phyloP scores from a whole-genome alignment of 2,888 invertebrate genomes.

The Macaria liturata region DNA sequence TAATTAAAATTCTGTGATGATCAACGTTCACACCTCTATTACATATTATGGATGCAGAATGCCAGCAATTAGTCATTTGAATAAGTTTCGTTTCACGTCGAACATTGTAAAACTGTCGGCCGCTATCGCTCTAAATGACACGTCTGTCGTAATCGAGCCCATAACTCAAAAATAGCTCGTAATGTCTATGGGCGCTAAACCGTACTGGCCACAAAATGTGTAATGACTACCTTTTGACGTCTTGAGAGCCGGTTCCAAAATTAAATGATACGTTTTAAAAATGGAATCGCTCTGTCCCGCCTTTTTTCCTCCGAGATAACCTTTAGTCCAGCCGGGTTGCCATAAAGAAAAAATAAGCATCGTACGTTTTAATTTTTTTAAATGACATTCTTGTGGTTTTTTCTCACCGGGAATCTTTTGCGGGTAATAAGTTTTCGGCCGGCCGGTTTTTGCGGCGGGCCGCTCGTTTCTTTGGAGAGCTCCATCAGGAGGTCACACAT shows the following conservation, averaged over 20 bases:
- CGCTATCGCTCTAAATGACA: conserved; percentile 6
- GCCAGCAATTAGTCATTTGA: conserved; percentile 40
- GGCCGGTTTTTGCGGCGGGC: conserved; percentile 70
- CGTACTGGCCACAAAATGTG: conserved; percentile 75
- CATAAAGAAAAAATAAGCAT: conserved; percentile 77
- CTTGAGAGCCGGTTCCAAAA: conserved; percentile 81
- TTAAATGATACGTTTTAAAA: conserved; percentile 84
- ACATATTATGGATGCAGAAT: conserved; percentile 42
- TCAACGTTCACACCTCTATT: conserved; percentile 56
- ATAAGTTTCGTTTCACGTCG: conserved; percentile 13
- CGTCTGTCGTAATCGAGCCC: conserved; percentile 39
- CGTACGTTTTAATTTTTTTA: conserved; percentile 80
- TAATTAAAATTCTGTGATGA: conserved; percentile 72
- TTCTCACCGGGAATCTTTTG: conserved; percentile 74
- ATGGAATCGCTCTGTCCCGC: conserved; percentile 82
- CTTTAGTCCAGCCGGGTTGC: conserved; percentile 79
- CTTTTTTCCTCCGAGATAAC: conserved; percentile 81
- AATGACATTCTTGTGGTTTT: conserved; percentile 82
- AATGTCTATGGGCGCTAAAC: conserved; percentile 70
- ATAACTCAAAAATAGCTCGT: conserved; percentile 61
- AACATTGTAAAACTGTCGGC: conserved; percentile 17
- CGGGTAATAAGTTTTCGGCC: conserved; percentile 69
- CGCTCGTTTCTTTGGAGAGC: conserved; percentile 56
- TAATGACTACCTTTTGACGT: conserved; percentile 83
- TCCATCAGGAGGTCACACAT: conserved; percentile 60